Conservation (phyloP, 1,140 invertebrate genomes). For the Meloidogyne floridensis region DNA sequence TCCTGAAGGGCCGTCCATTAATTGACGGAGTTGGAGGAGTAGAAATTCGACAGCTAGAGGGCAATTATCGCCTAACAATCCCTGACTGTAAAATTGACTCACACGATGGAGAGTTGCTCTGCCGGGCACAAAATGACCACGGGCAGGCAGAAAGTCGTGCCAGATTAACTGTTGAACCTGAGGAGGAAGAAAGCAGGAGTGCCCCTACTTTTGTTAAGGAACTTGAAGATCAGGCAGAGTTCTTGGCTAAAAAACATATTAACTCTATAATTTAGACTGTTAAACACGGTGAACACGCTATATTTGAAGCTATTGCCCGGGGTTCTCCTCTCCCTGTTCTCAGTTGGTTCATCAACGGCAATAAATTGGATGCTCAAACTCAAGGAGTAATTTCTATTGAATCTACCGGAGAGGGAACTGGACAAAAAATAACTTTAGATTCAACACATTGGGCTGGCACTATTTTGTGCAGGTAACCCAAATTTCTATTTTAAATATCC, state of each 20-base stretch:
- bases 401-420: slow-evolving; percentile 42
- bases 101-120: slow-evolving; percentile 62
- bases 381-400: slow-evolving; percentile 57
- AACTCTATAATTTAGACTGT: no score
- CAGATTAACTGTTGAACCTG: slow-evolving; percentile 58
- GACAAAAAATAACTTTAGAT: slow-evolving; percentile 62
- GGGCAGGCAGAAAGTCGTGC: slow-evolving; percentile 61
- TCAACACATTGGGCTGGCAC: slow-evolving; percentile 59
- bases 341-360: slow-evolving; percentile 61
- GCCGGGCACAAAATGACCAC: slow-evolving; percentile 54
- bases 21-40: slow-evolving; percentile 57
- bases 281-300: slow-evolving; percentile 59
- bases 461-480: slow-evolving; percentile 52
- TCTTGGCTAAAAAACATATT: no score
- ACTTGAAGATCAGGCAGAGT: slow-evolving; percentile 62
- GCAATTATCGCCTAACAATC: slow-evolving; percentile 56
- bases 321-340: slow-evolving; percentile 59
- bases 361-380: slow-evolving; percentile 43
- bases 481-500: slow-evolving; percentile 7
- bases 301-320: slow-evolving; percentile 60
- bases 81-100: slow-evolving; percentile 50
- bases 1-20: slow-evolving; percentile 49
- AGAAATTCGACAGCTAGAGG: slow-evolving; percentile 53
- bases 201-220: slow-evolving; percentile 65
- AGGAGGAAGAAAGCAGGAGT: slow-evolving; percentile 59